These are phyloP conservation scores for Balanococcus diminutus DNA, from an alignment of 2,888 invertebrate genomes.

Conservation along the genomic window DNA sequence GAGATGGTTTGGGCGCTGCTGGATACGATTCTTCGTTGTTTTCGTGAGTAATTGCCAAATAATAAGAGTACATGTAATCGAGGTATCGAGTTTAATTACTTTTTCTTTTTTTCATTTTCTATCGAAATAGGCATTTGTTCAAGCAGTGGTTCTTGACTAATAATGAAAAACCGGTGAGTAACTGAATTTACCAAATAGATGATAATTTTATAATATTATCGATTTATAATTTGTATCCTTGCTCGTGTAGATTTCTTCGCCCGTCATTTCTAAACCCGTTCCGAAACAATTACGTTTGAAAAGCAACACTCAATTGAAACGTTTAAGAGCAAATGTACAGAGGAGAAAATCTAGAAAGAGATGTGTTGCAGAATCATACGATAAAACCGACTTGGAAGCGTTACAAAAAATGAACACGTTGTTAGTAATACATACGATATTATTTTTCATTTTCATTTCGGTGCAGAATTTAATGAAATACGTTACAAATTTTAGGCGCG, in stretches of 20 bases:
- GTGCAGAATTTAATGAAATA: neutral
- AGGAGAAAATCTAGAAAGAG: neutral
- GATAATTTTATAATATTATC: neutral
- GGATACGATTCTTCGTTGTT: conserved; percentile 76
- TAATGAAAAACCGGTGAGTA: neutral
- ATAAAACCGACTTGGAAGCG: conserved; percentile 32
- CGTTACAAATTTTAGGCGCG: conserved; percentile 61
- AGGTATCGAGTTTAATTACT: neutral
- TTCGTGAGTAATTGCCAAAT: conserved; percentile 61
- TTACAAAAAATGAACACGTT: conserved; percentile 43
- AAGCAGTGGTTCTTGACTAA: conserved; percentile 20
- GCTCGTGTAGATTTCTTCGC: neutral
- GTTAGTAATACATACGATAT: neutral
- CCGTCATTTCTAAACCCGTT: neutral
- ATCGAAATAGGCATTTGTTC: neutral
- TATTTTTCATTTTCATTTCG: neutral
- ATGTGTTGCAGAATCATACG: neutral
- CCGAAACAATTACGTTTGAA: neutral
- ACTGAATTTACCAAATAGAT: neutral
- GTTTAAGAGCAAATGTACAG: neutral
- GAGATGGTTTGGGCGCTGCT: conserved; percentile 74
- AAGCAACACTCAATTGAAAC: conserved; percentile 13
- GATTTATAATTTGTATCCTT: neutral
- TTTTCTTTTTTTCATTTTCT: neutral
- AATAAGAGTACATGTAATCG: too few species aligned